phyloP scores from a whole-genome alignment of 2,888 invertebrate genomes.

The Nemapogon koenigi region DNA sequence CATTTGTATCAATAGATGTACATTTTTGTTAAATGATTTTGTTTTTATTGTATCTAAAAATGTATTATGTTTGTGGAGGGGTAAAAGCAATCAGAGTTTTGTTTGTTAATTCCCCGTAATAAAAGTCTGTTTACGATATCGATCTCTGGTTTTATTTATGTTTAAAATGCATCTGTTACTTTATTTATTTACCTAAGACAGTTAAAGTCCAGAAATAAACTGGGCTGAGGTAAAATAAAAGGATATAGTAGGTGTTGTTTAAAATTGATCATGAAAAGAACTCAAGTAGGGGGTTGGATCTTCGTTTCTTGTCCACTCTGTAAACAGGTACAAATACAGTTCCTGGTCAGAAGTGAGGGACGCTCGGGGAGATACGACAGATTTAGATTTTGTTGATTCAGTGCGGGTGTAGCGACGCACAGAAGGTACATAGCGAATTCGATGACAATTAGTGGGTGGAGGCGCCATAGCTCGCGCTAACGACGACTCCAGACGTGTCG shows the following conservation, averaged over 20 bases:
- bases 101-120: constrained; percentile 47
- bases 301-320: constrained; percentile 43
- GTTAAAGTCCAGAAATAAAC: too few relatives aligned
- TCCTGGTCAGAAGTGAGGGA: too few relatives aligned
- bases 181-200: too few relatives aligned
- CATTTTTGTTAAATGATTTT: constrained; percentile 51
- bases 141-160: constrained; percentile 20
- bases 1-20: constrained; percentile 56
- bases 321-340: constrained; percentile 44
- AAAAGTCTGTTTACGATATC: constrained; percentile 55
- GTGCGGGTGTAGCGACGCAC: too few relatives aligned
- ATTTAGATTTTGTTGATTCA: too few relatives aligned
- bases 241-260: too few relatives aligned
- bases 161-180: too few relatives aligned
- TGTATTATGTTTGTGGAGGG: constrained; percentile 42
- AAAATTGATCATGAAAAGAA: too few relatives aligned
- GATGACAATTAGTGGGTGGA: constrained; percentile 21
- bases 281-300: constrained; percentile 36
- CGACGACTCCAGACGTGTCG: constrained; percentile 47
- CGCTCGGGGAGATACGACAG: too few relatives aligned
- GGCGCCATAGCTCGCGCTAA: constrained; percentile 46
- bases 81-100: constrained; percentile 37
- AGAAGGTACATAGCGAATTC: too few relatives aligned
- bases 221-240: too few relatives aligned
- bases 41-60: constrained; percentile 31